Base-by-base conservation (phyloP, 2,888 invertebrate genomes). In the Nomada fucata region DNA sequence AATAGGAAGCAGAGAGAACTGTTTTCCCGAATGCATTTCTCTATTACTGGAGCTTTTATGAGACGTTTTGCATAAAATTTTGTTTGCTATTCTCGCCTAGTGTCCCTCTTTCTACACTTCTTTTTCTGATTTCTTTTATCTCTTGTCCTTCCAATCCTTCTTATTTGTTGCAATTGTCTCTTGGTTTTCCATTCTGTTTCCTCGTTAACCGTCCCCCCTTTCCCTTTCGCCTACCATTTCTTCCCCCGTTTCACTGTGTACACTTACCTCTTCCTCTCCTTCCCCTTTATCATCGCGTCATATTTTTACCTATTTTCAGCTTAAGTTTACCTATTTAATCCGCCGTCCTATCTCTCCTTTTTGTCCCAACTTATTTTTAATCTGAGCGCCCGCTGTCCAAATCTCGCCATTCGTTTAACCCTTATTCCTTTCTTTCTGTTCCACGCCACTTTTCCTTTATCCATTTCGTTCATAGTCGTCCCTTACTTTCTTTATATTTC, bases 11-110 rank as follows among this genome's bases (percentile, higher is more conserved):
- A 15, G 36, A 20, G 67, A 23, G 29, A 67, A 20, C 20, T 36
- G 10, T 67, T 67, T 53, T 20, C 20, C 53, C 67, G 67, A 67
- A 67, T 42, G 15, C 15, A 36, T 67, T 65, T 13, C 26, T 52
- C 50, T 52, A 52, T 65, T 65, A 52, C 50, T 15, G 20, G 3
- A 36, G 53, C 10, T 67, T 67, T 67, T 53, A 52, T 67, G 52
- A 20, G 10, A 53, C 13, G 52, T 67, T 67, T 42, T 67, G 20
- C 26, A 65, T 52, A 29, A 52, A 65, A 13, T 9, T n/a, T 65
- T 29, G 29, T 52, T n/a, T 52, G 13, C 20, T 47, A 64, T 10
- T 50, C 29, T 13, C 29, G 29, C 29, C 15, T 11, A n/a, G 9
- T 52, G 29, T 65, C 5, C 26, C 18, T 18, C 18, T 18, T 20